Conservation (phyloP, 2,797 vertebrate species). For the Pitangus sulphuratus region DNA sequence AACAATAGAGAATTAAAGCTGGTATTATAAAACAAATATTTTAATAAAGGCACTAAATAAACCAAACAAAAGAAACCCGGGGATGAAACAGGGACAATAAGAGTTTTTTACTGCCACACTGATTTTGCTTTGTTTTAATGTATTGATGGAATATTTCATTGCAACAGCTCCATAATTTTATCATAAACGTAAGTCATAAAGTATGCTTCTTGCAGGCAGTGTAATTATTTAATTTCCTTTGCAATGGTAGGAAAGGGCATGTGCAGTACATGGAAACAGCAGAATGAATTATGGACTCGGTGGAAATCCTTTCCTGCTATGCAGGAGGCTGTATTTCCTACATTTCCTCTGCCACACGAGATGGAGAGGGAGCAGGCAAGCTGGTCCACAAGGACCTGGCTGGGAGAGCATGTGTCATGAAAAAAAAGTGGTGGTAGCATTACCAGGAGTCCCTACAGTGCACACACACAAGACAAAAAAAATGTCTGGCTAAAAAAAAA, state of each 20-base stretch:
- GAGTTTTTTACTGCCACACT: slow-evolving; percentile 12
- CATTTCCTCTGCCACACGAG: neutral
- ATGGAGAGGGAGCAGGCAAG: fast-evolving
- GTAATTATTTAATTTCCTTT: slow-evolving; percentile 20
- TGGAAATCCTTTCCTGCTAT: neutral
- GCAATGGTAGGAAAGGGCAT: neutral
- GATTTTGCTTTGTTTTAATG: slow-evolving; percentile 38
- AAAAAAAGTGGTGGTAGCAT: neutral
- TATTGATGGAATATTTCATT: slow-evolving; percentile 49
- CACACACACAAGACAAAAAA: neutral
- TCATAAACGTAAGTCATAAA: slow-evolving; percentile 19
- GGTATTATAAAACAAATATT: neutral
- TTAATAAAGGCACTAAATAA: slow-evolving; percentile 20
- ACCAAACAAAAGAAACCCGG: neutral
- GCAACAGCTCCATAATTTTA: slow-evolving; percentile 29
- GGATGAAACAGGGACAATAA: neutral
- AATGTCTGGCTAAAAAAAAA: neutral
- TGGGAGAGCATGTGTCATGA: neutral
- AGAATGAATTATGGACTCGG: neutral
- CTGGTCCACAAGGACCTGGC: neutral
- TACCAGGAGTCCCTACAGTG: neutral
- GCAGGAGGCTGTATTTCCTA: neutral
- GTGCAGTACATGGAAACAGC: neutral
- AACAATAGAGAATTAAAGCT: slow-evolving; percentile 36
- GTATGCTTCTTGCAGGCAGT: neutral